phyloP scores from a whole-genome alignment of 2,888 invertebrate species.

The Rhogogaster chlorosoma region DNA sequence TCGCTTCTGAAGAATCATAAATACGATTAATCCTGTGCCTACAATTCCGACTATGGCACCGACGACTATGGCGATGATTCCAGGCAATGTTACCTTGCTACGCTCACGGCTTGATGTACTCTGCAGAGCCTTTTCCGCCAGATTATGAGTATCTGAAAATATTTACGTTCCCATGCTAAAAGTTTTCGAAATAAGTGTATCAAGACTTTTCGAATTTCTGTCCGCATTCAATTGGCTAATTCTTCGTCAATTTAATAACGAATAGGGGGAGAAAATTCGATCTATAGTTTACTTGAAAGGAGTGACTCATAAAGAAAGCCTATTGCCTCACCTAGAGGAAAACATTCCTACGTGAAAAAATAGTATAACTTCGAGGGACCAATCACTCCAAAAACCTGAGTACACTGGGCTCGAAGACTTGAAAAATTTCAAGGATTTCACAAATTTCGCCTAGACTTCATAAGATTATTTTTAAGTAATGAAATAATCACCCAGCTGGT shows the following conservation, averaged over 20 bases:
- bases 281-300: background rate
- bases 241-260: background rate
- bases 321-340: background rate
- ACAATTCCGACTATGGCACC: constrained; percentile 65
- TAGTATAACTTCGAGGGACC: background rate
- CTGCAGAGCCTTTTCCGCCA: constrained; percentile 55
- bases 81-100: constrained; percentile 53
- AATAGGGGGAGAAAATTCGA: background rate
- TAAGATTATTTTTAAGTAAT: background rate
- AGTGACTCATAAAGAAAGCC: background rate
- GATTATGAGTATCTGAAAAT: constrained; percentile 49
- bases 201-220: background rate
- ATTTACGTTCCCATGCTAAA: background rate
- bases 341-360: background rate
- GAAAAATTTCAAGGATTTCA: background rate
- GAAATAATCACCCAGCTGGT: background rate
- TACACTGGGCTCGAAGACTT: background rate
- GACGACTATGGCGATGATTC: constrained; percentile 65
- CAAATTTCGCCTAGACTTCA: background rate
- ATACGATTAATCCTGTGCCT: constrained; percentile 61
- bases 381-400: background rate
- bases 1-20: constrained; percentile 61
- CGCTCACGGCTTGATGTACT: constrained; percentile 52
- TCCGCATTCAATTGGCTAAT: background rate
- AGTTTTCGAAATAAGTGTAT: background rate